Conservation (phyloP, 2,113 vertebrate genomes). For the Apeltes quadracus region DNA sequence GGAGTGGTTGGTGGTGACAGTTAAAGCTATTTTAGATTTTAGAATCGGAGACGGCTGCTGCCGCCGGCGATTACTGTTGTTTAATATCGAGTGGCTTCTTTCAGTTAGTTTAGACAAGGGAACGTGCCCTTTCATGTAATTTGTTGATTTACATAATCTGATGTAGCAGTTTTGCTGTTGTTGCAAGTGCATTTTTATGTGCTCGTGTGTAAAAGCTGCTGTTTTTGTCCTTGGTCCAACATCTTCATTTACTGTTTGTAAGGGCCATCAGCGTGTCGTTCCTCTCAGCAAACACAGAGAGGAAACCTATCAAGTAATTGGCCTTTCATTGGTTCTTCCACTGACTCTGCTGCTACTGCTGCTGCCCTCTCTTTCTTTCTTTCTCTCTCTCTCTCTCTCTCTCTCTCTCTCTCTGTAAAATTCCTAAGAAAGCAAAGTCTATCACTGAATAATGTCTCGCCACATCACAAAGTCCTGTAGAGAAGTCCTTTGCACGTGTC, state of each 20-base stretch:
- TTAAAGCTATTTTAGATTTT: slow-evolving; percentile 76
- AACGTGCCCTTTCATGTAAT: slow-evolving; percentile 7
- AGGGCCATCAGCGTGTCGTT: slow-evolving; percentile 34
- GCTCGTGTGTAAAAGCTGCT: background rate
- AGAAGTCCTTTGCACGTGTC: slow-evolving; percentile 52
- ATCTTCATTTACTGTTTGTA: slow-evolving; percentile 56
- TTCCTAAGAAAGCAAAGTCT: slow-evolving; percentile 42
- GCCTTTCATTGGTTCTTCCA: slow-evolving; percentile 54
- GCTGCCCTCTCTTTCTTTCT: background rate
- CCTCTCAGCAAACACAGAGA: slow-evolving; percentile 22
- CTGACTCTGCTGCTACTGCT: background rate
- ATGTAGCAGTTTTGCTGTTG: slow-evolving; percentile 1
- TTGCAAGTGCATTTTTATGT: slow-evolving; percentile 9
- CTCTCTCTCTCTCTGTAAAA: slow-evolving; percentile 12
- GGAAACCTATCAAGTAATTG: slow-evolving; percentile 59
- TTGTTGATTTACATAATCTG: slow-evolving; percentile 29
- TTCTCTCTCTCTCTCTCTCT: background rate
- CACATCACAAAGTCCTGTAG: slow-evolving; percentile 53
- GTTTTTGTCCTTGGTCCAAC: slow-evolving; percentile 19
- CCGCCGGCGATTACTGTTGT: slow-evolving; percentile 42
- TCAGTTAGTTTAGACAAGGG: background rate
- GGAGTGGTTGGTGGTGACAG: slow-evolving; percentile 71
- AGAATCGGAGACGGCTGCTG: slow-evolving; percentile 49
- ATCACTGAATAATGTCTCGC: slow-evolving; percentile 56
- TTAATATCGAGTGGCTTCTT: slow-evolving; percentile 22